Percentiles rank a stretch among this genome's conserved stretches.
These are phyloP conservation scores for Saimiri boliviensis DNA, from an alignment of 2,113 vertebrate species.

Conservation along the genomic window DNA sequence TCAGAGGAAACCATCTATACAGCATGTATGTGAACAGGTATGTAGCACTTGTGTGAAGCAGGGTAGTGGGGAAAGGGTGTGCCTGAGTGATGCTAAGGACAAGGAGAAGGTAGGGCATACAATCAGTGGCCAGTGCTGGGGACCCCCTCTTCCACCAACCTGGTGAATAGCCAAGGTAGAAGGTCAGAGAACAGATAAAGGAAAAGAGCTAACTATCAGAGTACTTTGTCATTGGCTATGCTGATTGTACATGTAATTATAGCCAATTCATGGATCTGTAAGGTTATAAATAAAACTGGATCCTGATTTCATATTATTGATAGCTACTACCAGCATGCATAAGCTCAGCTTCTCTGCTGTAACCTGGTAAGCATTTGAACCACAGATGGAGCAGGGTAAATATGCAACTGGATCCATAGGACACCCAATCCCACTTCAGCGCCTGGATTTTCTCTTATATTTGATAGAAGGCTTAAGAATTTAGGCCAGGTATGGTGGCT, in stretches of 20 bases:
- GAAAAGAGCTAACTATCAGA: background rate
- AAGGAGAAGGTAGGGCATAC: background rate
- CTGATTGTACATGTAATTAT: background rate
- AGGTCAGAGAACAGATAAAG: background rate
- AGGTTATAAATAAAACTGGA: background rate
- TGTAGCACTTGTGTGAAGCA: background rate
- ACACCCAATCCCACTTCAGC: background rate
- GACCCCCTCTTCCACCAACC: background rate
- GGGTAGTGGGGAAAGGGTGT: background rate
- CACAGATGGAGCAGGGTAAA: background rate
- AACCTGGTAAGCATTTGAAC: background rate
- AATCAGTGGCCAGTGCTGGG: background rate
- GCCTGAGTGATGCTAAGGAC: background rate
- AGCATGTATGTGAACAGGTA: background rate
- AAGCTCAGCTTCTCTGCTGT: background rate
- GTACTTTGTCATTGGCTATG: background rate
- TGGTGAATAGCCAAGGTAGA: background rate
- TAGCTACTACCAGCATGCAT: background rate
- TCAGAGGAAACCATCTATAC: background rate
- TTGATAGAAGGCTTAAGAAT: background rate
- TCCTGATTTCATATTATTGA: background rate
- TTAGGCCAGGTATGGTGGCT: too few species aligned
- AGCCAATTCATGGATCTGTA: background rate
- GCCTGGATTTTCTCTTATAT: background rate
- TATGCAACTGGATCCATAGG: too few species aligned